Percentiles rank a stretch among this genome's conserved stretches.
Evolutionary conservation across 64 coral and sea anemone genomes (phyloP).

Genomic region (Trachythela sp.): DNA sequence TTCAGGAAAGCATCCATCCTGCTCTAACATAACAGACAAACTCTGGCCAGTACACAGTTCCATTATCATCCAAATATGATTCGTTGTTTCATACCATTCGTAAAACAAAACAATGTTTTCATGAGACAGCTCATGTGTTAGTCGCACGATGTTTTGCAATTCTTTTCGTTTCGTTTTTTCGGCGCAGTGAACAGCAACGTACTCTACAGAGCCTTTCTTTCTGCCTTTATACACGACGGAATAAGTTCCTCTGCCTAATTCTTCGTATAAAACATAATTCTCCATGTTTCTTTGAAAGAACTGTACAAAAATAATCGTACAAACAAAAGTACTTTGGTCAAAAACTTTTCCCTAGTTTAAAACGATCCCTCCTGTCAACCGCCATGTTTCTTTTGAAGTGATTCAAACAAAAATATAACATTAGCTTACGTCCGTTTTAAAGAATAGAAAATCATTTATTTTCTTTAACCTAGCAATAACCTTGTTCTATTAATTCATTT

Average conservation of each 20-base stretch:
- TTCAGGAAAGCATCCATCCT: conserved; percentile 72
- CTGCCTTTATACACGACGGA: conserved; percentile 98
- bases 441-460: too few species aligned
- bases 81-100: conserved; percentile 98
- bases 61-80: conserved; percentile 98
- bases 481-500: too few species aligned
- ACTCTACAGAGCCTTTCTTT: conserved; percentile 92
- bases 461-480: too few species aligned
- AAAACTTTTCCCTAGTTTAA: background rate
- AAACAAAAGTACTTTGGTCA: background rate
- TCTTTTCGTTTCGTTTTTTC: conserved; percentile 92
- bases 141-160: conserved; percentile 80
- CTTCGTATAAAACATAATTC: conserved; percentile 94
- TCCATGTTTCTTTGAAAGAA: conserved; percentile 53
- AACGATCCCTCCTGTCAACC: too few species aligned
- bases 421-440: too few species aligned
- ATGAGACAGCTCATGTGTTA: conserved; percentile 92
- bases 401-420: too few species aligned
- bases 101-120: conserved; percentile 79
- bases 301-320: background rate
- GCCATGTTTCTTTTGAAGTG: too few species aligned
- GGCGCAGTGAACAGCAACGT: conserved; percentile 93
- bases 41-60: conserved; percentile 91
- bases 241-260: conserved; percentile 80
- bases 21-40: conserved; percentile 62